A percentile compares a stretch with the other conserved stretches of the same genome.
These are phyloP conservation scores for Andricus curvator DNA, from an alignment of 2,888 invertebrate genomes.

Conservation along the genomic window DNA sequence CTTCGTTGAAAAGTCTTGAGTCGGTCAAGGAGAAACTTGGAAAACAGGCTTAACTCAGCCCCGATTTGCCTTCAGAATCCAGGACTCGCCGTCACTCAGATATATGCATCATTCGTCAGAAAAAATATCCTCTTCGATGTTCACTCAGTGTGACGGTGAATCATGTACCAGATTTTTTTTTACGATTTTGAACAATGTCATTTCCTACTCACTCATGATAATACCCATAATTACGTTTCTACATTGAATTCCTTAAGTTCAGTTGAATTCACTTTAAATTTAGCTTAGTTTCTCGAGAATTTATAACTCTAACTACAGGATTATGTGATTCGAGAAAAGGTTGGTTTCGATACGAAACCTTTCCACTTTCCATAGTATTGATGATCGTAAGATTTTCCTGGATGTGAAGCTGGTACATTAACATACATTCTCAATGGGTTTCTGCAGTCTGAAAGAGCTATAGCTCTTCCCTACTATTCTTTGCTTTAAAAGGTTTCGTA, in stretches of 20 bases:
- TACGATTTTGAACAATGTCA: background rate
- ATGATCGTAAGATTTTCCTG: background rate
- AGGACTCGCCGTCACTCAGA: background rate
- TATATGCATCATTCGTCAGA: background rate
- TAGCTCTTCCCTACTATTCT: background rate
- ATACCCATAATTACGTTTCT: too few species aligned
- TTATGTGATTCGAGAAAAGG: background rate
- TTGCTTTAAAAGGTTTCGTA: conserved; percentile 13
- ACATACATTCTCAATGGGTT: background rate
- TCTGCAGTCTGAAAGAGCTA: background rate
- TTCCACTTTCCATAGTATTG: background rate
- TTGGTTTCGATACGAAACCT: background rate
- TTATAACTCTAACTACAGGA: background rate
- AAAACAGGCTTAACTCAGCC: background rate
- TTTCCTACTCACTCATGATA: too few species aligned
- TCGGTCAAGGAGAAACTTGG: background rate
- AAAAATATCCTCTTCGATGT: background rate
- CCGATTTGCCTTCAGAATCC: background rate
- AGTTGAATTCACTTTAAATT: too few species aligned
- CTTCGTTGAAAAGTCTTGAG: background rate
- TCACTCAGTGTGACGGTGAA: background rate
- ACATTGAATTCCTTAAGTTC: too few species aligned
- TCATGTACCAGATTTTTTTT: background rate
- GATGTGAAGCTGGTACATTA: background rate
- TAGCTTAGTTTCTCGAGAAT: background rate